Conservation (phyloP, 2,888 invertebrate genomes). For the Cacoxenus indagator region DNA sequence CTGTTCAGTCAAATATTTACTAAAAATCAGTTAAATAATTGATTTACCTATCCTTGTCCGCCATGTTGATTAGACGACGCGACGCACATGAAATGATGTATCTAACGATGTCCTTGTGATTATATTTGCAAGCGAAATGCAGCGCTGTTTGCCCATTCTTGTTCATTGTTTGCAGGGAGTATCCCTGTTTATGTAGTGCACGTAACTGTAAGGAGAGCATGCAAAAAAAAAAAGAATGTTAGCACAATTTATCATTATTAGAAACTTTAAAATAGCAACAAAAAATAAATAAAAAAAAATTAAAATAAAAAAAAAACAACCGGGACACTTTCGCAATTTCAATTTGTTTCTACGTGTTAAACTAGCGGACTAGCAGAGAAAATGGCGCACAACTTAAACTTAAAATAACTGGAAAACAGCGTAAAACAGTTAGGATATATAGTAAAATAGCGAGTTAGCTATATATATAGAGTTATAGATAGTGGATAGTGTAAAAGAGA, state of each 20-base stretch:
- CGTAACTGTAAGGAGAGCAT: conserved; percentile 75
- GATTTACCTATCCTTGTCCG: conserved; percentile 85
- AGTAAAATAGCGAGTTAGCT: conserved; percentile 18
- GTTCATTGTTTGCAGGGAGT: conserved; percentile 86
- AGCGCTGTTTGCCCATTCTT: conserved; percentile 89
- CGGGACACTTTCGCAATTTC: too few species aligned
- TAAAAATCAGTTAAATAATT: too few species aligned
- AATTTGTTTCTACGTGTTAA: too few species aligned
- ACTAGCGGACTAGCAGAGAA: too few species aligned
- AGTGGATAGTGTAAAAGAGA: too few species aligned
- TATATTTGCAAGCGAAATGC: conserved; percentile 89
- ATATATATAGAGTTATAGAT: conserved; percentile 4
- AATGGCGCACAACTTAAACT: too few species aligned
- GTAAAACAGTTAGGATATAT: not conserved
- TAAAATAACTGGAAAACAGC: not conserved
- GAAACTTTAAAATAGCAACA: too few species aligned
- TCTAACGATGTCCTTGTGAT: conserved; percentile 90
- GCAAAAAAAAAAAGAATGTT: conserved; percentile 17
- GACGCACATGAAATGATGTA: conserved; percentile 90
- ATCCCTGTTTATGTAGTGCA: conserved; percentile 87
- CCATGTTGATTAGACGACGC: conserved; percentile 85
- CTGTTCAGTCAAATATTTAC: too few species aligned
- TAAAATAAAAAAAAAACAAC: too few species aligned
- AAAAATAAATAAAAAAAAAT: too few species aligned
- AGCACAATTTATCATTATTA: too few species aligned